A percentile compares a stretch with the other conserved stretches of the same genome.
Conservation (phyloP, 2,888 invertebrate genomes). For the Melikaiella ostensackeni region DNA sequence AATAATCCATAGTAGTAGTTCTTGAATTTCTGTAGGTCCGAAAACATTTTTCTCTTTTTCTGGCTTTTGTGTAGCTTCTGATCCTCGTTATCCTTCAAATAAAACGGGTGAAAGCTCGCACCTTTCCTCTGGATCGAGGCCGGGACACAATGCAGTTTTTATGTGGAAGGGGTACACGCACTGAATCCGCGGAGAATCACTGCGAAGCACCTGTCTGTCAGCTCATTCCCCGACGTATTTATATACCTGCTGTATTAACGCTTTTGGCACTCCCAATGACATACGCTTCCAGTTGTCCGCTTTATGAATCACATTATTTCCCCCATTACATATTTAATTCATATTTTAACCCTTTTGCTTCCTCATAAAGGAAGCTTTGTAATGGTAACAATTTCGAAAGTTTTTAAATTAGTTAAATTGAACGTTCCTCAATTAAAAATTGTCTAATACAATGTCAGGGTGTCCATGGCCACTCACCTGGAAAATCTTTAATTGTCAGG, state of each 20-base stretch:
- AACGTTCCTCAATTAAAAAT: too few relatives aligned
- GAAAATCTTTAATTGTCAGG: too few relatives aligned
- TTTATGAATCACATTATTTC: background rate
- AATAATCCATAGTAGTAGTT: too few relatives aligned
- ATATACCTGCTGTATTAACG: slow-evolving; percentile 30
- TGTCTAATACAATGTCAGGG: too few relatives aligned
- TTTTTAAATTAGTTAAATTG: too few relatives aligned
- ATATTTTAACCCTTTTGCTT: background rate
- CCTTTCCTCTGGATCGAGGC: background rate
- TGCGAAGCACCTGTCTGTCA: slow-evolving; percentile 55
- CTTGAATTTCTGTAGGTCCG: background rate
- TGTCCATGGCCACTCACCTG: too few relatives aligned
- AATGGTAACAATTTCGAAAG: too few relatives aligned
- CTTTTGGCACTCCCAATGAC: slow-evolving; percentile 21
- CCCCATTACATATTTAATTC: background rate
- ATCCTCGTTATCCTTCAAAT: slow-evolving; percentile 19
- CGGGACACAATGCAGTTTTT: slow-evolving; percentile 12
- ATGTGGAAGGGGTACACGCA: background rate
- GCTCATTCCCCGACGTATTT: slow-evolving; percentile 37
- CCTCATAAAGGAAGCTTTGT: too few relatives aligned
- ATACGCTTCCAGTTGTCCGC: background rate
- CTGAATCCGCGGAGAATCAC: slow-evolving; percentile 53
- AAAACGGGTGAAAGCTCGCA: slow-evolving; percentile 17
- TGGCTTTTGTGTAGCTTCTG: background rate
- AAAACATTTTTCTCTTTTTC: background rate